Base-by-base conservation (phyloP, 2,888 invertebrate species). In the Chymomyza procnemis region DNA sequence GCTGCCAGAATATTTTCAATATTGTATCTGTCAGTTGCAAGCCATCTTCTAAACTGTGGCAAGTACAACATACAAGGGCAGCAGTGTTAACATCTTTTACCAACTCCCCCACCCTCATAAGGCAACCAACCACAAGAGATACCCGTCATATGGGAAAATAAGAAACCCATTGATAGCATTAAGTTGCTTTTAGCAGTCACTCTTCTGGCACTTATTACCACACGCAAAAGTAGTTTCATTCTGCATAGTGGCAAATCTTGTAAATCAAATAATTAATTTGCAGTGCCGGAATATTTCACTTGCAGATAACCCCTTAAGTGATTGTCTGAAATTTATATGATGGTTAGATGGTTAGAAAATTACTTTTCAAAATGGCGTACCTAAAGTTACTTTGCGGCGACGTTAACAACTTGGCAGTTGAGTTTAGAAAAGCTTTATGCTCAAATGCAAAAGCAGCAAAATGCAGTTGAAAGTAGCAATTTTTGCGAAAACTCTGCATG, bases 11-110 rank as follows among this genome's bases (percentile, higher is more conserved):
- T 57, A 41, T 58, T 57, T 64, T 46, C 58, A 57, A 57, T 26
- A 69, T 57, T 74, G 46, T 34, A 59, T 19, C 77, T 74, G 77
- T 74, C 72, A 74, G 67, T 69, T 74, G 74, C 67, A 65, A 61
- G 54, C 41, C 19, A 16, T 52, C 46, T n/a, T n/a, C 46, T 21
- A 41, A 8, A 22, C 3, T 54, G 54, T 18, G 19, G 54, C 54
- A 41, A 41, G 34, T 2, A 12, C n/a, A 41, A 54, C 52, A 9
- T 19, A 18, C 18, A n/a, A 52, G 9, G 14, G 19, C 52, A 18
- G 19, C 52, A n/a, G 22, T 22, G 22, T 22, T 41, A 12, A 41
- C 34, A 12, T 41, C 34, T 12, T 12, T 41, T 41, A 12, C 34
- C 34, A 41, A n/a, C n/a, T n/a, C n/a, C n/a, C n/a, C n/a, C 34